Evolutionary conservation across 1,140 invertebrate species (phyloP).

Genomic region (Ridgeia piscesae): DNA sequence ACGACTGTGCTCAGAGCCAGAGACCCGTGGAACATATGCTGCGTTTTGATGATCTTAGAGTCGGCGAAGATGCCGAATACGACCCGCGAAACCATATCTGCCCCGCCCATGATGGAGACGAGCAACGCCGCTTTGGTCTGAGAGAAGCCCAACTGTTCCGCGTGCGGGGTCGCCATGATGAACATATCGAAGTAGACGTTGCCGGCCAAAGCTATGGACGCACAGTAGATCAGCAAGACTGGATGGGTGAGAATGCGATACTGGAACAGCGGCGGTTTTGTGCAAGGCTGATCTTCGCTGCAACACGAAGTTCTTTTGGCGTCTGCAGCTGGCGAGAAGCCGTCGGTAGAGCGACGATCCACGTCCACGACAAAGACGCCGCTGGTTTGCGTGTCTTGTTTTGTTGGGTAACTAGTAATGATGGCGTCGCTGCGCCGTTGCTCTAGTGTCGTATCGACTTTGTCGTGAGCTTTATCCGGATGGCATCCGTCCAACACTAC

Average conservation of each 20-base stretch:
- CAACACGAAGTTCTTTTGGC: not conserved
- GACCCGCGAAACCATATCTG: not conserved
- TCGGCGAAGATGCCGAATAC: not conserved
- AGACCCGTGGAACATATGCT: not conserved
- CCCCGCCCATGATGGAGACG: constrained; percentile 3
- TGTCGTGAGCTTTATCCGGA: not conserved
- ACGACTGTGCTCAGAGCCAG: not conserved
- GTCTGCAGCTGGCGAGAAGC: not conserved
- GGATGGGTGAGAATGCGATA: not conserved
- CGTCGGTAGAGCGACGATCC: not conserved
- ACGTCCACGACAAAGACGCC: not conserved
- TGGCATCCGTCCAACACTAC: not conserved
- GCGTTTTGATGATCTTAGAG: not conserved
- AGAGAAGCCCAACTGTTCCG: not conserved
- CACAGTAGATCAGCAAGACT: constrained; percentile 10
- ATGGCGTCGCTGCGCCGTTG: not conserved
- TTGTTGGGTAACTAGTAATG: not conserved
- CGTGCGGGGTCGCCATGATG: constrained; percentile 6
- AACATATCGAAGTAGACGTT: not conserved
- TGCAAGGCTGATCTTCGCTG: not conserved
- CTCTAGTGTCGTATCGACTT: not conserved
- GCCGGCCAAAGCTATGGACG: not conserved
- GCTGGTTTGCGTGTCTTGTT: not conserved
- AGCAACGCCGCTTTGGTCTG: not conserved
- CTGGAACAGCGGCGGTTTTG: not conserved